Base-by-base conservation (phyloP, 2,888 invertebrate genomes). In the Lasius platythorax region DNA sequence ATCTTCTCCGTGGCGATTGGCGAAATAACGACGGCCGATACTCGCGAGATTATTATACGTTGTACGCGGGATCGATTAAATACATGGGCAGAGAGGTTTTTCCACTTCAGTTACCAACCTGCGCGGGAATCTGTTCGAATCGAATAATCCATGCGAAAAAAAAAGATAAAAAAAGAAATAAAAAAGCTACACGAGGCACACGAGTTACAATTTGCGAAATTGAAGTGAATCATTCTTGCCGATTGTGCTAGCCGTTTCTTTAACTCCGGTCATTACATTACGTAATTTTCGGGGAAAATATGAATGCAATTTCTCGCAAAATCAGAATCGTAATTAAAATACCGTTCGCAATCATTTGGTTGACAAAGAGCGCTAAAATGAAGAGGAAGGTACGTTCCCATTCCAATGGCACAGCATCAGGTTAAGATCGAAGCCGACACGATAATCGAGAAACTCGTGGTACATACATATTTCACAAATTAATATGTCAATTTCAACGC, bases 301-400 rank as follows among this genome's bases (percentile, higher is more conserved):
- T 11, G 18, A 8, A 37, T 28, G 9, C 18, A 33, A 46, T 68
- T 40, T 68, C 8, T 33, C 6, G 40, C 70, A 70, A 50, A 50
- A 78, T 56, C 40, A 56, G n/a, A 53, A 33, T n/a, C 12, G 18
- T 8, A 53, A 76, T 76, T 76, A 76, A 68, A 8, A 53, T 37
- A 28, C 9, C 1, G 18, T 68, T 33, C 0, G 28, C 15, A 43
- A 64, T 76, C 4, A 50, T 40, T 46, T 40, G 4, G 5, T 33
- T 43, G 2, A 18, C 28, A 40, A 40, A 30, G 30, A 12, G 3
- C 4, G 23, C 18, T 6, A 8, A 56, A 43, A 68, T 28, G 18
- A 67, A 23, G 23, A n/a, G 33, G 1, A 9, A 23, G 6, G 9
- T 23, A 56, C 3, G 4, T 33, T 37, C 5, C 6, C 3, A 53